A percentile compares a stretch with the other conserved stretches of the same genome.
Conservation (phyloP, 2,113 vertebrate species). For the Paradoxurus hermaphroditus region DNA sequence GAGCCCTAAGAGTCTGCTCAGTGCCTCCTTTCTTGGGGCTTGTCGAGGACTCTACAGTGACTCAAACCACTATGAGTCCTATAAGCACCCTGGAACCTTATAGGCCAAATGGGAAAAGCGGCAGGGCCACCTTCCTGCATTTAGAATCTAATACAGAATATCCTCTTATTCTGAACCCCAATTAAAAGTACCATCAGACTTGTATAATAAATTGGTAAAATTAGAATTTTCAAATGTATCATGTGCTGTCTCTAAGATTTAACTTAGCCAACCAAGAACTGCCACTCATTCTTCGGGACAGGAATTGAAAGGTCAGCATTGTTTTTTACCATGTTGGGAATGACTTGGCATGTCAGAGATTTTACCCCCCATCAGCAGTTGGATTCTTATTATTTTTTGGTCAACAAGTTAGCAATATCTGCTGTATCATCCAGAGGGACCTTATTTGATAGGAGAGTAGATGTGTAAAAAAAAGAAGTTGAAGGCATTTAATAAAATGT, state of each 20-base stretch:
- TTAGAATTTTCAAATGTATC: neutral
- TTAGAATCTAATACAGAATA: neutral
- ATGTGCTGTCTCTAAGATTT: neutral
- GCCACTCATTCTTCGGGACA: neutral
- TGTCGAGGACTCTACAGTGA: neutral
- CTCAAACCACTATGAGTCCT: neutral
- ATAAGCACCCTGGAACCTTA: neutral
- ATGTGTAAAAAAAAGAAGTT: neutral
- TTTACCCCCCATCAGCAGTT: neutral
- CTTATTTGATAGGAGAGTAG: neutral
- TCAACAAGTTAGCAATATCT: neutral
- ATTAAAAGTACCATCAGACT: neutral
- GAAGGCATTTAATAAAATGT: neutral
- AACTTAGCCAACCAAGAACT: neutral
- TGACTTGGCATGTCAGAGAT: neutral
- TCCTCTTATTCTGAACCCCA: neutral
- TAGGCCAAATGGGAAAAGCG: neutral
- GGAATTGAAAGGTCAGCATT: neutral
- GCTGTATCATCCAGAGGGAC: neutral
- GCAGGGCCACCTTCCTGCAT: neutral
- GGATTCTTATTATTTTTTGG: neutral
- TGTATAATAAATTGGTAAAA: neutral
- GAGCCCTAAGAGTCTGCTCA: neutral
- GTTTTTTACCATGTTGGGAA: neutral
- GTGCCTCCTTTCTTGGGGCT: neutral